phyloP scores from a whole-genome alignment of 1,140 invertebrate genomes.

The Rhagoletis pomonella region DNA sequence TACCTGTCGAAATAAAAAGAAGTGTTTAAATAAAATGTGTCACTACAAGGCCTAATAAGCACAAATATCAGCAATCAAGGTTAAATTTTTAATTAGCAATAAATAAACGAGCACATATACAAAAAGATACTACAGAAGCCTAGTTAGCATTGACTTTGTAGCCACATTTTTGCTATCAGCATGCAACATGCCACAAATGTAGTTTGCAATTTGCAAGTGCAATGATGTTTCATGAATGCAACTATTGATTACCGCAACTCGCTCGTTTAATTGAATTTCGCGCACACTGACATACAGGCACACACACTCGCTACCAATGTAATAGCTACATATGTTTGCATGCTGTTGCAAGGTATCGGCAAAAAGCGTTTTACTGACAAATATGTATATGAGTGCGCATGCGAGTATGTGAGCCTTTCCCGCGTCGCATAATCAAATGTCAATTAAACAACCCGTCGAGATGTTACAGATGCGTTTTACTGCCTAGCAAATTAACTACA shows the following conservation, averaged over 20 bases:
- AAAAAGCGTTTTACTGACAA: no score
- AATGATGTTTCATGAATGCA: conserved; percentile 7
- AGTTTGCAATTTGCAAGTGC: conserved; percentile 8
- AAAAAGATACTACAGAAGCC: no score
- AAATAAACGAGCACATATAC: no score
- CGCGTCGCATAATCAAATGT: not conserved
- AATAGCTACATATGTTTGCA: not conserved
- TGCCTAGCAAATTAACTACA: not conserved
- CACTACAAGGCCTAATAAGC: no score
- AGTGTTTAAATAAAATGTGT: no score
- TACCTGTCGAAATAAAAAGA: no score
- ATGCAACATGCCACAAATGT: conserved; percentile 5
- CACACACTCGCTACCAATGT: not conserved
- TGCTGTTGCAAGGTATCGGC: not conserved
- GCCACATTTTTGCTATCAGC: not conserved
- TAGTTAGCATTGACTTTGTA: not conserved
- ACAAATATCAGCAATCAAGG: no score
- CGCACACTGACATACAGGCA: not conserved
- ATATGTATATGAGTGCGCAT: not conserved
- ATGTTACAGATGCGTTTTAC: conserved; percentile 4
- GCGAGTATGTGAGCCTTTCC: not conserved
- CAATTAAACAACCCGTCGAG: not conserved
- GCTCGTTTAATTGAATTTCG: not conserved
- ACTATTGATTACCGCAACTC: not conserved
- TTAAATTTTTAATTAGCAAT: no score